A percentile compares a stretch with the other conserved stretches of the same genome.
phyloP scores from a whole-genome alignment of 2,888 invertebrate species.

The Spodoptera littoralis region DNA sequence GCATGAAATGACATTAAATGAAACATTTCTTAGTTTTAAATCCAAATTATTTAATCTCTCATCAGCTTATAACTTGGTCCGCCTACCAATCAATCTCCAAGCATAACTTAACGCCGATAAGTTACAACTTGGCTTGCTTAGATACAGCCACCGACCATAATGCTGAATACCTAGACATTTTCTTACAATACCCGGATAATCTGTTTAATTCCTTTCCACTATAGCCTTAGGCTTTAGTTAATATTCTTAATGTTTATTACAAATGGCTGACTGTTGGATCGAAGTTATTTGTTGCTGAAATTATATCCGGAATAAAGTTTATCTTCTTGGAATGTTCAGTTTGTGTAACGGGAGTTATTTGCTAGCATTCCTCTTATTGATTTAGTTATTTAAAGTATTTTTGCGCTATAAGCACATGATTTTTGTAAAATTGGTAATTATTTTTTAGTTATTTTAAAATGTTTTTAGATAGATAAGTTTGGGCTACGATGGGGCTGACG shows the following conservation, averaged over 20 bases:
- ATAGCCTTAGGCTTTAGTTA: constrained; percentile 18
- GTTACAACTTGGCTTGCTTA: constrained; percentile 35
- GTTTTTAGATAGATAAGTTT: too few relatives aligned
- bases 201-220: constrained; percentile 24
- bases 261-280: constrained; percentile 37
- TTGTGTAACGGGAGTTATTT: too few relatives aligned
- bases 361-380: too few relatives aligned
- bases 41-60: not conserved
- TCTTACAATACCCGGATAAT: constrained; percentile 32
- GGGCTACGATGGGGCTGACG: too few relatives aligned
- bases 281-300: constrained; percentile 17
- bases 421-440: too few relatives aligned
- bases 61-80: constrained; percentile 6
- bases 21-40: too few relatives aligned
- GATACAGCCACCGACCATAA: constrained; percentile 47
- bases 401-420: too few relatives aligned
- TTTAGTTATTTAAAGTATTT: too few relatives aligned
- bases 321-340: constrained; percentile 16
- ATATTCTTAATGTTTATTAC: constrained; percentile 31
- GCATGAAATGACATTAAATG: too few relatives aligned
- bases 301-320: constrained; percentile 22
- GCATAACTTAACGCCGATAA: constrained; percentile 47
- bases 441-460: too few relatives aligned
- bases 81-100: constrained; percentile 37
- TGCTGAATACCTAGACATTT: constrained; percentile 44